Percentiles rank a stretch among this genome's conserved stretches.
Evolutionary conservation across 92 coral and sea anemone species (phyloP).

Genomic region (Blastomussa wellsi): DNA sequence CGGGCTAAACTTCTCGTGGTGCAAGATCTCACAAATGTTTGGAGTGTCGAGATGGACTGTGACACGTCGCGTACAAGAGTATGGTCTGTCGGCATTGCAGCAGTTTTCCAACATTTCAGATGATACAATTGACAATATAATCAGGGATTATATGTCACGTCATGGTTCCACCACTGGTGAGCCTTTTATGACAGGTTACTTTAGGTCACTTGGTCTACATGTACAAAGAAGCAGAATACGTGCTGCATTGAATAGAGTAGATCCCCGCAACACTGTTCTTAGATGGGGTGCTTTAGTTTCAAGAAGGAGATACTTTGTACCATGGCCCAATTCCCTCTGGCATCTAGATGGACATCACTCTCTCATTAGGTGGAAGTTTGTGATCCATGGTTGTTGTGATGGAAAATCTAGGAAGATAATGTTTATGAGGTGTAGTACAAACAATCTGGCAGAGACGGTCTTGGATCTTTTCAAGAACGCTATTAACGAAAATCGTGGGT

Average conservation of each 20-base stretch:
- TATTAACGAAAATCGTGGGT: conserved; percentile 43
- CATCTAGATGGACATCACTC: conserved; percentile 43
- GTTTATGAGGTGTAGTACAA: conserved; percentile 56
- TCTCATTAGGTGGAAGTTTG: conserved; percentile 68
- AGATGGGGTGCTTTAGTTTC: conserved; percentile 62
- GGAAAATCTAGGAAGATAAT: conserved; percentile 70
- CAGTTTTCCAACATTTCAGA: conserved; percentile 61
- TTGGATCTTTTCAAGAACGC: conserved; percentile 50
- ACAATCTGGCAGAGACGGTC: conserved; percentile 64
- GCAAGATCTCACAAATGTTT: conserved; percentile 62
- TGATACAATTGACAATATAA: conserved; percentile 54
- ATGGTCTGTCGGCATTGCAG: conserved; percentile 43
- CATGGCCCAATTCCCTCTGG: conserved; percentile 40
- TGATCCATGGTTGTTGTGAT: conserved; percentile 76
- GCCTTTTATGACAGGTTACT: conserved; percentile 61
- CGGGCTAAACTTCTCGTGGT: conserved; percentile 44
- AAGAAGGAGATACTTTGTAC: conserved; percentile 46
- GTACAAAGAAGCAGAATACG: conserved; percentile 55
- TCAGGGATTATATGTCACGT: conserved; percentile 65
- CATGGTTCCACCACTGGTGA: conserved; percentile 74
- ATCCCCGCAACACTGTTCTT: conserved; percentile 63
- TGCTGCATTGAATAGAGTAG: conserved; percentile 53
- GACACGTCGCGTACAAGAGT: conserved; percentile 56
- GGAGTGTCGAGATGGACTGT: conserved; percentile 73
- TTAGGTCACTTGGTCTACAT: conserved; percentile 49